Evolutionary conservation across 2,113 vertebrate species (phyloP).

Genomic region (Sphyrna mokarran): DNA sequence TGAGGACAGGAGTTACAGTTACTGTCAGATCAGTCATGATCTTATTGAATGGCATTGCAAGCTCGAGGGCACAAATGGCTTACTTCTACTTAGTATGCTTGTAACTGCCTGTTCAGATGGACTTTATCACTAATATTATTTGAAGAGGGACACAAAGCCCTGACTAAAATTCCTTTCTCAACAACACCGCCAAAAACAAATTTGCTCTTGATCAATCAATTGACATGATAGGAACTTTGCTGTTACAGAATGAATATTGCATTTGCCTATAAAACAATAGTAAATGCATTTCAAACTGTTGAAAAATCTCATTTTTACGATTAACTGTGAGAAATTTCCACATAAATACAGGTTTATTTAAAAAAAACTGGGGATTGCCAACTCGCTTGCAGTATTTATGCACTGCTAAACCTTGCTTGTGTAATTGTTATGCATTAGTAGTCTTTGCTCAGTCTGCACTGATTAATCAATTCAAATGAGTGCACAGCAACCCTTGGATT

Average conservation of each 20-base stretch:
- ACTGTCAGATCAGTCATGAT: no score
- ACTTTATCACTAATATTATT: neutral
- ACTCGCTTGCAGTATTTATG: neutral
- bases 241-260: neutral
- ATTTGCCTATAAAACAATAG: neutral
- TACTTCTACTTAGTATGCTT: no score
- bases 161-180: neutral
- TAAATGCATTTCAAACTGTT: neutral
- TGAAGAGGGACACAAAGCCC: neutral
- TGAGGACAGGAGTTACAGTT: no score
- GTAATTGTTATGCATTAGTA: neutral
- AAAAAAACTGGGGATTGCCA: neutral
- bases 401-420: neutral
- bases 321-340: neutral
- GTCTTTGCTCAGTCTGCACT: neutral
- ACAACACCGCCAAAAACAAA: neutral
- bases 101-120: neutral
- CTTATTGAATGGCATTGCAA: no score
- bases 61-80: no score
- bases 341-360: neutral
- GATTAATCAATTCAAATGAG: constrained; percentile 6
- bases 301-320: neutral
- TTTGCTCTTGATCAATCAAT: neutral
- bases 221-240: neutral
- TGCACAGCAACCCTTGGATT: neutral